A percentile compares a stretch with the other conserved stretches of the same genome.
Conservation (phyloP, 2,888 invertebrate species). For the Cerastis rubricosa region DNA sequence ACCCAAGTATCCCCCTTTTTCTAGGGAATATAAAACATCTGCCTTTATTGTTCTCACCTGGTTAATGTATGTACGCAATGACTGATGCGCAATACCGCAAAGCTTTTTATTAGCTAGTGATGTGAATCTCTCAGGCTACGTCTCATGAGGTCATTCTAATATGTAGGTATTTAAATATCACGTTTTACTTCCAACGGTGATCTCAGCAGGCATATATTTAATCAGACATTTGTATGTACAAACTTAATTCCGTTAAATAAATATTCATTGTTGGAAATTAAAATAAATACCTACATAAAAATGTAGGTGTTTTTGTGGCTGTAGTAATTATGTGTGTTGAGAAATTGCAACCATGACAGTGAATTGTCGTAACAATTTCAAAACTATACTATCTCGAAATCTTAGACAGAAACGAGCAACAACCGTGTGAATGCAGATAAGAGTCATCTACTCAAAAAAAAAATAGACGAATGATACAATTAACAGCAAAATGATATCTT, state of each 20-base stretch:
- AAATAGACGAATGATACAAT: slow-evolving; percentile 75
- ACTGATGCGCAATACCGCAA: slow-evolving; percentile 55
- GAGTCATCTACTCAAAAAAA: slow-evolving; percentile 62
- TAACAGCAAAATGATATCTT: slow-evolving; percentile 74
- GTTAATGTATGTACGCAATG: slow-evolving; percentile 36
- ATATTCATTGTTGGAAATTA: slow-evolving; percentile 36
- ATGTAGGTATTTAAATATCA: slow-evolving; percentile 63
- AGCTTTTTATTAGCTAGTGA: slow-evolving; percentile 54
- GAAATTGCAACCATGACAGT: slow-evolving; percentile 68
- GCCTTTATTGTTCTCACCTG: slow-evolving; percentile 13
- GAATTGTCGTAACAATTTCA: slow-evolving; percentile 64
- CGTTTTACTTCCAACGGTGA: slow-evolving; percentile 59
- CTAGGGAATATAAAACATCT: slow-evolving; percentile 25
- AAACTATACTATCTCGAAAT: slow-evolving; percentile 57
- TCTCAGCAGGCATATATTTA: slow-evolving; percentile 60
- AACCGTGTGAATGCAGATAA: slow-evolving; percentile 66
- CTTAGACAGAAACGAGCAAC: slow-evolving; percentile 54
- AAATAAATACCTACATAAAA: slow-evolving; percentile 18
- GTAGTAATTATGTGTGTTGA: background rate
- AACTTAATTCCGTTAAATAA: slow-evolving; percentile 19
- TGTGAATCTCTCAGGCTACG: slow-evolving; percentile 51
- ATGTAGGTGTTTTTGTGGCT: slow-evolving; percentile 20
- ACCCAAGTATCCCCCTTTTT: background rate
- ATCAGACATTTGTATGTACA: slow-evolving; percentile 50
- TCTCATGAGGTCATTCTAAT: slow-evolving; percentile 62